Base-by-base conservation (phyloP, 2,113 vertebrate species). In the Nematolebias whitei region DNA sequence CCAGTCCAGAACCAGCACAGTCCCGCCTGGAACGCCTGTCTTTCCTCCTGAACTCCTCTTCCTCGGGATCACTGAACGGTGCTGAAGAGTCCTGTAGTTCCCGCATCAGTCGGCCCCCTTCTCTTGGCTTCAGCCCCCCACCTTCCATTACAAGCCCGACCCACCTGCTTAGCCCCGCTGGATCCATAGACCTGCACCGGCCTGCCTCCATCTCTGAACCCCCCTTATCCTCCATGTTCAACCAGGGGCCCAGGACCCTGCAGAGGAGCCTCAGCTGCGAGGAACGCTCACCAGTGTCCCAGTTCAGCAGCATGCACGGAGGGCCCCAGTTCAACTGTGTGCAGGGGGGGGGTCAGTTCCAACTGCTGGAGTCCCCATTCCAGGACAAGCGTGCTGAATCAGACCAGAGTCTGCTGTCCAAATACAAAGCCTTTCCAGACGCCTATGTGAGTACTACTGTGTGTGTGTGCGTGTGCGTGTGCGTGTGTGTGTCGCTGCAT, bases 361-460 rank as follows among this genome's bases (percentile, higher is more conserved):
- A n/a, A n/a, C n/a, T n/a, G n/a, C n/a, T n/a, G n/a, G n/a, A 22
- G 20, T 3, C 79, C 15, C 71, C 50, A 20, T 62, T 89, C 56
- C 85, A 88, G 41, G 71, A 6, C 52, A 68, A 78, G 29, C 73
- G 73, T 14, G 76, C 71, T 0, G 74, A 84, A 51, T 82, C 68
- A 0, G 6, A 87, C 41, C 84, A 24, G 59, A 87, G 78, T 40
- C 29, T 79, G 0, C 5, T 67, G 2, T 18, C 66, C 1, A 89
- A 63, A n/a, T 91, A 84, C 64, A 80, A 85, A 51, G 89, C 88
- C 32, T 84, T 93, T 78, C 72, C 68, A 0, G 92, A 92, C 18
- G 87, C 85, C 20, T 93, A 92, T 88, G 96, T 97, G 84, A 98
- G 96, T 90, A 70, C 48, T 16, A 29, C 18, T 18, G 18, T n/a